Evolutionary conservation across 2,888 invertebrate species (phyloP).

Genomic region (Eupeodes luniger): DNA sequence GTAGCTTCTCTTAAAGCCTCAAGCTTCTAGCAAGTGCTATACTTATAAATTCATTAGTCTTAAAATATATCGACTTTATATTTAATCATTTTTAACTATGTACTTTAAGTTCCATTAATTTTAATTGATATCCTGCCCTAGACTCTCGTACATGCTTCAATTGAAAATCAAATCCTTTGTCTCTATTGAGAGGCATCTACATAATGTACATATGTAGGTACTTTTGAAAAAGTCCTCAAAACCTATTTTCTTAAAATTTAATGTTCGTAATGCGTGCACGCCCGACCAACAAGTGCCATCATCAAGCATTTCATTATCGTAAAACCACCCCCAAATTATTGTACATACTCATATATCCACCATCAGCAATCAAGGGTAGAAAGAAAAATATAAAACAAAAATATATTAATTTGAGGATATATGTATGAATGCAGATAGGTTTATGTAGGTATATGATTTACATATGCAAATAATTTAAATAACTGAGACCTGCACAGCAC

Average conservation of each 20-base stretch:
- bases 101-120: too few species aligned
- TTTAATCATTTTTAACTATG: too few species aligned
- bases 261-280: conserved; percentile 4
- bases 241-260: conserved; percentile 29
- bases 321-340: conserved; percentile 30
- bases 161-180: too few species aligned
- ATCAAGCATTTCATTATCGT: conserved; percentile 39
- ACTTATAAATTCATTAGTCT: too few species aligned
- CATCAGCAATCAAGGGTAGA: conserved; percentile 18
- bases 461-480: conserved; percentile 61
- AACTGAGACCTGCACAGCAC: conserved; percentile 22
- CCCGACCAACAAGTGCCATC: conserved; percentile 65
- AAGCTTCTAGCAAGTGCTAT: too few species aligned
- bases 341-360: not conserved
- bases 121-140: too few species aligned
- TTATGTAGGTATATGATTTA: conserved; percentile 22
- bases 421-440: not conserved
- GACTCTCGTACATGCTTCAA: too few species aligned
- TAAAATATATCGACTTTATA: too few species aligned
- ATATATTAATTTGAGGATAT: not conserved
- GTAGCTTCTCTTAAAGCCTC: too few species aligned
- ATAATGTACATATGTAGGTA: too few species aligned
- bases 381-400: conserved; percentile 1
- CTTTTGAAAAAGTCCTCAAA: conserved; percentile 14
- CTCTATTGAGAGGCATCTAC: too few species aligned